Conservation (phyloP, 2,888 invertebrate genomes). For the Balanococcus diminutus region DNA sequence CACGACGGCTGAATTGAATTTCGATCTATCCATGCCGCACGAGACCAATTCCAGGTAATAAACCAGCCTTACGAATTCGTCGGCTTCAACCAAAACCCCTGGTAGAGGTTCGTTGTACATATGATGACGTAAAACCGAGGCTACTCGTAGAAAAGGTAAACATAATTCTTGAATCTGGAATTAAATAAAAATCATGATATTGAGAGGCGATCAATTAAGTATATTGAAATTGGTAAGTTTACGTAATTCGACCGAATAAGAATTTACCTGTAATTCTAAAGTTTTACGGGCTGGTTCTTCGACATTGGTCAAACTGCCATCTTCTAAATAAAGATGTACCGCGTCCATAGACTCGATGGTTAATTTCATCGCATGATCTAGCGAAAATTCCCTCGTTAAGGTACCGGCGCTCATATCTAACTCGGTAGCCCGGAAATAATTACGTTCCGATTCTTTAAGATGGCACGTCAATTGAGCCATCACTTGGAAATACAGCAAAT, state of each 20-base stretch:
- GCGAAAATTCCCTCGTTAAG: constrained; percentile 55
- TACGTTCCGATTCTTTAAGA: constrained; percentile 70
- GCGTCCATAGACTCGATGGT: constrained; percentile 65
- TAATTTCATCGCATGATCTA: constrained; percentile 62
- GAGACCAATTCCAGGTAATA: constrained; percentile 79
- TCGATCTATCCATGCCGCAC: constrained; percentile 69
- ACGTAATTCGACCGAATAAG: no score
- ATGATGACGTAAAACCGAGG: constrained; percentile 82
- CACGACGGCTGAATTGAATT: constrained; percentile 59
- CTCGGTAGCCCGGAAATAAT: constrained; percentile 60
- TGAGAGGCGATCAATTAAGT: no score
- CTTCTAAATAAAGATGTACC: constrained; percentile 69
- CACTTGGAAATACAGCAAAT: constrained; percentile 87
- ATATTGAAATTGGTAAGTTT: no score
- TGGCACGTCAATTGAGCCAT: constrained; percentile 78
- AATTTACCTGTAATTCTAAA: constrained; percentile 58
- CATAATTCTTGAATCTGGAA: constrained; percentile 75
- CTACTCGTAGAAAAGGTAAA: constrained; percentile 82
- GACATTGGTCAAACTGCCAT: background rate
- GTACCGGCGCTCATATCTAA: background rate
- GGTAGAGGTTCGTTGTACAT: constrained; percentile 79
- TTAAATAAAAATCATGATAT: background rate
- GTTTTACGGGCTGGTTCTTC: constrained; percentile 57
- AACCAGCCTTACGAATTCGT: constrained; percentile 79
- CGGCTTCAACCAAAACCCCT: constrained; percentile 68